Evolutionary conservation across 2,797 vertebrate species (phyloP).

Genomic region (Neosalanx taihuensis): DNA sequence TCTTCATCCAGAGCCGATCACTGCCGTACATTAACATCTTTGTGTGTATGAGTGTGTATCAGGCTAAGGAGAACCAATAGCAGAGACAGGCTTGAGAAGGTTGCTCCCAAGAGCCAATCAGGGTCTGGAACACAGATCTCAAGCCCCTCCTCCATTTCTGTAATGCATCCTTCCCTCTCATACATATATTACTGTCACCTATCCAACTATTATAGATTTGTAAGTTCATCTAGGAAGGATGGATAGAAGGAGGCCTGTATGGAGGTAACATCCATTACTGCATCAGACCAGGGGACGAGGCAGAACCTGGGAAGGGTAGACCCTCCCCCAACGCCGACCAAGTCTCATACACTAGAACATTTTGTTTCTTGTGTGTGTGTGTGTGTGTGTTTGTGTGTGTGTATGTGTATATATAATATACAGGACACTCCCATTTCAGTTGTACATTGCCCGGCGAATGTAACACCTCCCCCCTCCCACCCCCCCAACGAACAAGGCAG

Average conservation of each 20-base stretch:
- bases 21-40: slow-evolving; percentile 31
- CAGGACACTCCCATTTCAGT: slow-evolving; percentile 46
- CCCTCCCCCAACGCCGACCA: slow-evolving; percentile 2
- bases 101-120: background rate
- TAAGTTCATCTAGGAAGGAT: background rate
- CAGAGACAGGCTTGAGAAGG: background rate
- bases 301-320: slow-evolving; percentile 7
- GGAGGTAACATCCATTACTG: too few species aligned
- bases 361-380: slow-evolving; percentile 31
- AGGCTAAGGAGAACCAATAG: slow-evolving; percentile 2
- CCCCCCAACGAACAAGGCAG: slow-evolving; percentile 19
- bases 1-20: slow-evolving; percentile 27
- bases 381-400: background rate
- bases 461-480: background rate
- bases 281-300: background rate
- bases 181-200: background rate
- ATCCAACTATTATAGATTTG: background rate
- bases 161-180: too few species aligned
- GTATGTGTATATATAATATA: slow-evolving; percentile 69
- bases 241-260: background rate
- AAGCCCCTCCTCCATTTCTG: too few species aligned
- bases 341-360: slow-evolving; percentile 24
- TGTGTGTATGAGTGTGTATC: slow-evolving; percentile 9
- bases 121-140: background rate
- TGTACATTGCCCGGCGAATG: slow-evolving; percentile 25